phyloP scores from a whole-genome alignment of 1,140 invertebrate species.

The Acyrthosiphon pisum region DNA sequence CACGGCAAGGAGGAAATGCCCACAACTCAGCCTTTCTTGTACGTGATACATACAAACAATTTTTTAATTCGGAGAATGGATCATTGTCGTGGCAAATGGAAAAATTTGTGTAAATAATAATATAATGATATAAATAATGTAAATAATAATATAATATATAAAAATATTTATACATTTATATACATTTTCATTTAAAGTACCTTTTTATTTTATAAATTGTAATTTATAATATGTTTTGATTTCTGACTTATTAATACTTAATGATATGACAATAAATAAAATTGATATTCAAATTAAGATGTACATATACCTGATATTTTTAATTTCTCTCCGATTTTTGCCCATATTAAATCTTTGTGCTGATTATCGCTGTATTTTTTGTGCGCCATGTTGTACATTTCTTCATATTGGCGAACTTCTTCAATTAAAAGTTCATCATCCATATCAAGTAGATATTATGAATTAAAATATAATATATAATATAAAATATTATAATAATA shows the following conservation, averaged over 20 bases:
- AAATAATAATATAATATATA: not conserved
- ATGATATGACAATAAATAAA: not conserved
- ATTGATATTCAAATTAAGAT: slow-evolving; percentile 6
- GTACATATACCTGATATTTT: not conserved
- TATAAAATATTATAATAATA: no score
- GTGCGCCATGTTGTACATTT: slow-evolving; percentile 37
- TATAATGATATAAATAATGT: not conserved
- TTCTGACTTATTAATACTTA: no score
- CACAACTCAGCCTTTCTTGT: slow-evolving; percentile 40
- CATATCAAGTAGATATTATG: not conserved
- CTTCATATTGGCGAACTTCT: not conserved
- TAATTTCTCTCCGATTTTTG: not conserved
- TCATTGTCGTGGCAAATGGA: slow-evolving; percentile 52
- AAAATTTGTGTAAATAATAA: not conserved
- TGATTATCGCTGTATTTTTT: slow-evolving; percentile 23
- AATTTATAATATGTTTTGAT: no score
- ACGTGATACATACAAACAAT: slow-evolving; percentile 44
- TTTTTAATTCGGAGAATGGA: slow-evolving; percentile 45
- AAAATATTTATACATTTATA: not conserved
- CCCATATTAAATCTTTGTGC: not conserved
- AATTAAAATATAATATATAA: not conserved
- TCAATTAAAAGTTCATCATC: slow-evolving; percentile 29
- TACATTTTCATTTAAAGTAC: no score
- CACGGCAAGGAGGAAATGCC: slow-evolving; percentile 26
- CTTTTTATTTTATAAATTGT: no score